A percentile compares a stretch with the other conserved stretches of the same genome.
phyloP scores from a whole-genome alignment of 2,113 vertebrate species.

The Melanerpes formicivorus region DNA sequence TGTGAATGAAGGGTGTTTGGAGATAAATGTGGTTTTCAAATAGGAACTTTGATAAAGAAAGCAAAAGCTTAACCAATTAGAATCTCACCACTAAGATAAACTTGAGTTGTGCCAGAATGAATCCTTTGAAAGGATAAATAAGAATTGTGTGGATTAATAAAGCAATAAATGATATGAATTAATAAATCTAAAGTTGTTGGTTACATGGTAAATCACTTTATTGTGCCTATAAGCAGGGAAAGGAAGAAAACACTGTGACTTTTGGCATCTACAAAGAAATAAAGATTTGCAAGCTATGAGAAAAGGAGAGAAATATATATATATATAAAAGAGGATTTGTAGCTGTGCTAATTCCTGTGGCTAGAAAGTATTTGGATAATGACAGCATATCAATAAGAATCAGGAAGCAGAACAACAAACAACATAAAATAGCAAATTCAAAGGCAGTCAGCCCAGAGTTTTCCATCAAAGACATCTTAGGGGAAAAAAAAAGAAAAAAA shows the following conservation, averaged over 20 bases:
- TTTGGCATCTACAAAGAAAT: conserved; percentile 10
- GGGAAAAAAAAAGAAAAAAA: neutral
- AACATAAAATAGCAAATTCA: conserved; percentile 26
- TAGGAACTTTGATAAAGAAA: conserved; percentile 1
- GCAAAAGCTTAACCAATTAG: neutral
- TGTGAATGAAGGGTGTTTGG: neutral
- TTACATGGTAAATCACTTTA: neutral
- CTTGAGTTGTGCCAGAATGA: neutral
- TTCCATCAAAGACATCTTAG: conserved; percentile 10
- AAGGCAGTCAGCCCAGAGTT: conserved; percentile 14
- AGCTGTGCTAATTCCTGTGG: conserved; percentile 51
- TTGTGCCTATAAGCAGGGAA: neutral
- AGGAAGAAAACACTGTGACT: neutral
- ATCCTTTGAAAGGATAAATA: neutral
- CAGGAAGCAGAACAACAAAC: conserved; percentile 53
- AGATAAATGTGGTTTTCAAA: conserved; percentile 22
- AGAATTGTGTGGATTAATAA: neutral
- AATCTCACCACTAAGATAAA: neutral
- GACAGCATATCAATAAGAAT: conserved; percentile 46
- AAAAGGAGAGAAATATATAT: neutral
- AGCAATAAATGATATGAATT: neutral
- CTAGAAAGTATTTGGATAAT: conserved; percentile 59
- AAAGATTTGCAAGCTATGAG: neutral
- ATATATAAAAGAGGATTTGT: neutral
- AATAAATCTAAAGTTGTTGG: neutral